Conservation (phyloP, 2,888 invertebrate genomes). For the Lithophane ornitopus region DNA sequence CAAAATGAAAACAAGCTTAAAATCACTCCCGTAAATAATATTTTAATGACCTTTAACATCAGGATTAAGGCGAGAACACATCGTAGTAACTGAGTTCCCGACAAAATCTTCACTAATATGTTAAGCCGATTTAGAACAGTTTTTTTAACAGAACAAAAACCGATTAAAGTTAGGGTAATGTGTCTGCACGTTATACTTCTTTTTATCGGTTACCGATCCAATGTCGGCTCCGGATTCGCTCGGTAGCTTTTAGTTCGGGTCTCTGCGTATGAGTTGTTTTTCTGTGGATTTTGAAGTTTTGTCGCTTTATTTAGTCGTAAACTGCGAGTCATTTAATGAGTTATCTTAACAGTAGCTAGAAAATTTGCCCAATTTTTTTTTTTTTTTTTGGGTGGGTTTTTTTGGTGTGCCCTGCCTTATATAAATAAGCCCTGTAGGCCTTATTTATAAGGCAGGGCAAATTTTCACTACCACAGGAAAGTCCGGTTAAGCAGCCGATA, state of each 20-base stretch:
- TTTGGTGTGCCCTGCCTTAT: no score
- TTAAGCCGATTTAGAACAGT: slow-evolving; percentile 65
- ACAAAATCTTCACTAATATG: slow-evolving; percentile 67
- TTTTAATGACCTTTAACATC: slow-evolving; percentile 17
- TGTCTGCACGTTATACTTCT: background rate
- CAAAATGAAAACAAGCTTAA: slow-evolving; percentile 2
- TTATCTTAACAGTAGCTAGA: background rate
- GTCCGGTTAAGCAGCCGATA: background rate
- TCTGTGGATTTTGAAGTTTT: background rate
- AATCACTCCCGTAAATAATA: slow-evolving; percentile 31
- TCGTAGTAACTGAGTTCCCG: slow-evolving; percentile 20
- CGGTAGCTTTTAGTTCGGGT: background rate
- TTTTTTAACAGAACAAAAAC: background rate
- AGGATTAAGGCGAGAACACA: slow-evolving; percentile 26
- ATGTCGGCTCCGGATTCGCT: background rate
- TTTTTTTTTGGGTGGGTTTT: no score
- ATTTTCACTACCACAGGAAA: no score
- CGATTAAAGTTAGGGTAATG: no score
- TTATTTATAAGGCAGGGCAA: background rate
- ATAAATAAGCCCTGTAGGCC: no score
- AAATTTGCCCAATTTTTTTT: no score
- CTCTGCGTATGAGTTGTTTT: background rate
- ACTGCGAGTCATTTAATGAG: background rate
- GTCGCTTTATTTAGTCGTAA: background rate
- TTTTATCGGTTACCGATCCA: slow-evolving; percentile 20